Percentiles rank a stretch among this genome's conserved stretches.
phyloP scores from a whole-genome alignment of 2,888 invertebrate species.

The Thumatha senex region DNA sequence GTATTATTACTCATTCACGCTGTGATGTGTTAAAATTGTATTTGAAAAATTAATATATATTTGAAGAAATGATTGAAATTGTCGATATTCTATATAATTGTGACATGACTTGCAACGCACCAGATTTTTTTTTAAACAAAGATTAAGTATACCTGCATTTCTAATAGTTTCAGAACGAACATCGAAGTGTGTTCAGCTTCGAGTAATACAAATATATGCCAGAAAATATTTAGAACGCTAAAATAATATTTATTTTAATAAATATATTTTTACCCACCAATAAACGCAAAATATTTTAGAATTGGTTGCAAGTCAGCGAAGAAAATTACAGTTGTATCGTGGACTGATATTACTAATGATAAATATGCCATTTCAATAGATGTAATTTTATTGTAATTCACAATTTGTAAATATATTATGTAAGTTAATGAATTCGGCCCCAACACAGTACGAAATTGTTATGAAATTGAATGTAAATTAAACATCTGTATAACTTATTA shows the following conservation, averaged over 20 bases:
- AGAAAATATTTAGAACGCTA: too few species aligned
- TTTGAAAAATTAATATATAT: too few species aligned
- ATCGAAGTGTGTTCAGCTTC: too few species aligned
- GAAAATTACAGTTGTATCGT: constrained; percentile 60
- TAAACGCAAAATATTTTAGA: too few species aligned
- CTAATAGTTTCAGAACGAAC: background rate
- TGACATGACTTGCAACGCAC: constrained; percentile 5
- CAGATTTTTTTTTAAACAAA: too few species aligned
- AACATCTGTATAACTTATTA: constrained; percentile 40
- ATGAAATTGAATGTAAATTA: constrained; percentile 56
- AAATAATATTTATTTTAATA: too few species aligned
- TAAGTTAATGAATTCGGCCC: constrained; percentile 46
- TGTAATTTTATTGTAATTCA: constrained; percentile 42
- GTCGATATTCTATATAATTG: background rate
- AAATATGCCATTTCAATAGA: constrained; percentile 67
- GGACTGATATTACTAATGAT: constrained; percentile 71
- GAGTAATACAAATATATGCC: too few species aligned
- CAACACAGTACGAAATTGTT: constrained; percentile 48
- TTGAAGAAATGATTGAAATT: too few species aligned
- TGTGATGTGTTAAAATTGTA: background rate
- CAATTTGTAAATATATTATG: constrained; percentile 50
- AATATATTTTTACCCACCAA: too few species aligned
- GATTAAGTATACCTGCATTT: background rate
- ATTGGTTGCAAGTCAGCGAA: constrained; percentile 1
- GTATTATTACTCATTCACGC: background rate